Percentiles rank a stretch among this genome's conserved stretches.
Evolutionary conservation across 2,113 vertebrate genomes (phyloP).

Genomic region (Phocoena sinus): DNA sequence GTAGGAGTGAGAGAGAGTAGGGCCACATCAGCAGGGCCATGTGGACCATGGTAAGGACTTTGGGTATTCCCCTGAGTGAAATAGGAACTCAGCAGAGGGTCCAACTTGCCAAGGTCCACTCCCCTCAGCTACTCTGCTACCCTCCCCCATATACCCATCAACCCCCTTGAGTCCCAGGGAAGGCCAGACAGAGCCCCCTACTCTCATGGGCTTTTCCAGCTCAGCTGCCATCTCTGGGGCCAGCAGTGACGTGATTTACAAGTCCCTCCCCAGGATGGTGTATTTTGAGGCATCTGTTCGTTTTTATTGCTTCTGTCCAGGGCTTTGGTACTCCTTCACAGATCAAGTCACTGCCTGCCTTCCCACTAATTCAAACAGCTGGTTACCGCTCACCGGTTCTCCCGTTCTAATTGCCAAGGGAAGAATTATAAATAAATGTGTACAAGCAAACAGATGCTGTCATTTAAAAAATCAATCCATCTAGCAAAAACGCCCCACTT

Average conservation of each 20-base stretch:
- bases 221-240: background rate
- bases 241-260: slow-evolving; percentile 23
- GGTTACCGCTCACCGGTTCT: slow-evolving; percentile 75
- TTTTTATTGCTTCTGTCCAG: slow-evolving; percentile 70
- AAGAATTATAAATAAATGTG: slow-evolving; percentile 83
- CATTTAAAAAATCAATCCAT: slow-evolving; percentile 80
- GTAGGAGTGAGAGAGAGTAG: too few species aligned
- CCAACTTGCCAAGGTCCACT: background rate
- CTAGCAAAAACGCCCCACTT: slow-evolving; percentile 77
- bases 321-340: slow-evolving; percentile 77
- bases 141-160: background rate
- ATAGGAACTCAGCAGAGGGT: background rate
- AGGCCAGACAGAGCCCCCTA: background rate
- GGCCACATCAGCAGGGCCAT: fast-evolving
- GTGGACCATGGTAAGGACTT: too few species aligned
- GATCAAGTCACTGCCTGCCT: slow-evolving; percentile 78
- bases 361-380: slow-evolving; percentile 80
- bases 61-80: background rate
- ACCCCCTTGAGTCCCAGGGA: background rate
- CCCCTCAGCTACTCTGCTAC: background rate
- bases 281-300: slow-evolving; percentile 59
- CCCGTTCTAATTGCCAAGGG: slow-evolving; percentile 76
- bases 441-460: slow-evolving; percentile 84
- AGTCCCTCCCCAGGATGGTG: slow-evolving; percentile 3
- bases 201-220: background rate